Conservation (phyloP, 2,888 invertebrate genomes). For the Himalopsyche kuldschensis region DNA sequence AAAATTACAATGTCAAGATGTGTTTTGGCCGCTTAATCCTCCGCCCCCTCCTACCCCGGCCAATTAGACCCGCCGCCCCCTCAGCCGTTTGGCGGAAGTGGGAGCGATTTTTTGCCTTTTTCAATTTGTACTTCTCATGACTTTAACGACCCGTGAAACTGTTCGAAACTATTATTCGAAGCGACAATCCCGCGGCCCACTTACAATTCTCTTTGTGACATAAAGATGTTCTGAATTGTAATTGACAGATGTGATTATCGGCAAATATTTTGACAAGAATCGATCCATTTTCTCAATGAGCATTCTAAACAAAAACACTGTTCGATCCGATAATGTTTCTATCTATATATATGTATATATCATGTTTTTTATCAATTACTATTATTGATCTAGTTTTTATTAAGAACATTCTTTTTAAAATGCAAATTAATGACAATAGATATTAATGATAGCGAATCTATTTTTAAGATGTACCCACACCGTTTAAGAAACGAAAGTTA, state of each 20-base stretch:
- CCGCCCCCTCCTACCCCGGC: neutral
- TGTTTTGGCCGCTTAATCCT: neutral
- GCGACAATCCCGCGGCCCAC: neutral
- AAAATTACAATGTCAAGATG: neutral
- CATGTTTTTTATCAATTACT: no score
- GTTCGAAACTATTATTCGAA: neutral
- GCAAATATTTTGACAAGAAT: neutral
- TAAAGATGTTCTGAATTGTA: neutral
- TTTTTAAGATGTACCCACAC: no score
- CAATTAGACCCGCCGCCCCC: neutral
- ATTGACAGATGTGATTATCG: neutral
- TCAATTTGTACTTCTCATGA: slow-evolving; percentile 4
- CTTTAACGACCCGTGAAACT: slow-evolving; percentile 14
- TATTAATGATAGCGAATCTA: no score
- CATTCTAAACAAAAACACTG: no score
- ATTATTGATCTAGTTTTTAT: no score
- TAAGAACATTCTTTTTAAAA: no score
- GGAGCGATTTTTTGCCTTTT: slow-evolving; percentile 2
- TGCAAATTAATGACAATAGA: no score
- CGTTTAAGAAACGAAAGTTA: no score
- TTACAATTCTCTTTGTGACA: neutral
- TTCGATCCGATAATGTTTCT: no score
- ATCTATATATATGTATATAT: no score
- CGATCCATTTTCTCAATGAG: neutral
- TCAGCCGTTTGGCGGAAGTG: neutral